Conservation (phyloP, 2,797 vertebrate genomes). For the Lepilemur ruficaudatus region DNA sequence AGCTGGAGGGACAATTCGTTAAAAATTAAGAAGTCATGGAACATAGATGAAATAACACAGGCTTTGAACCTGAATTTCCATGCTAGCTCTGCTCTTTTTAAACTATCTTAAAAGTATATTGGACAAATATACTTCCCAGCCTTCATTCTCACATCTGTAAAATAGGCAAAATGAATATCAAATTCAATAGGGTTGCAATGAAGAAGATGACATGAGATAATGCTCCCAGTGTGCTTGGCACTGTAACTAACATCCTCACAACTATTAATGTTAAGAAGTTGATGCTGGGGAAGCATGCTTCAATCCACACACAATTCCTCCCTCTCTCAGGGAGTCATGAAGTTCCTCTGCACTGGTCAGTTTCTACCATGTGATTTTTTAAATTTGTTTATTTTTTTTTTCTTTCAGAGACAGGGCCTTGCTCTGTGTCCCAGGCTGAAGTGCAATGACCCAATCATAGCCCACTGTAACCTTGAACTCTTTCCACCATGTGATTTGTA, state of each 20-base stretch:
- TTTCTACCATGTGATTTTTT: background rate
- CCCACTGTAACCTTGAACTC: too few relatives aligned
- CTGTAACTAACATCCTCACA: background rate
- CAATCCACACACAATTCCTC: background rate
- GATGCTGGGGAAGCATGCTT: background rate
- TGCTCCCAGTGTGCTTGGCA: background rate
- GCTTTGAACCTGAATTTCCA: background rate
- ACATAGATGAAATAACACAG: background rate
- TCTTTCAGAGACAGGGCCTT: too few relatives aligned
- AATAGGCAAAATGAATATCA: background rate
- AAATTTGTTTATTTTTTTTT: too few relatives aligned
- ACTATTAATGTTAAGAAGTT: background rate
- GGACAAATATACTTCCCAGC: background rate
- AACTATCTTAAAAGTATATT: background rate
- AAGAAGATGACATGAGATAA: background rate
- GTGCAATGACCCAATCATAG: too few relatives aligned
- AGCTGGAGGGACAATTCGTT: background rate
- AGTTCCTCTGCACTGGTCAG: background rate
- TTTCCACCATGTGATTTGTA: background rate
- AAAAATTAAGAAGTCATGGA: background rate
- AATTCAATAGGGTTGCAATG: background rate
- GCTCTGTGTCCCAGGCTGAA: too few relatives aligned
- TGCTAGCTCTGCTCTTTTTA: background rate
- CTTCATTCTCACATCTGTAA: background rate
- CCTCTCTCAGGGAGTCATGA: background rate